Evolutionary conservation across 2,113 vertebrate species (phyloP).

Genomic region (Centrocercus urophasianus): DNA sequence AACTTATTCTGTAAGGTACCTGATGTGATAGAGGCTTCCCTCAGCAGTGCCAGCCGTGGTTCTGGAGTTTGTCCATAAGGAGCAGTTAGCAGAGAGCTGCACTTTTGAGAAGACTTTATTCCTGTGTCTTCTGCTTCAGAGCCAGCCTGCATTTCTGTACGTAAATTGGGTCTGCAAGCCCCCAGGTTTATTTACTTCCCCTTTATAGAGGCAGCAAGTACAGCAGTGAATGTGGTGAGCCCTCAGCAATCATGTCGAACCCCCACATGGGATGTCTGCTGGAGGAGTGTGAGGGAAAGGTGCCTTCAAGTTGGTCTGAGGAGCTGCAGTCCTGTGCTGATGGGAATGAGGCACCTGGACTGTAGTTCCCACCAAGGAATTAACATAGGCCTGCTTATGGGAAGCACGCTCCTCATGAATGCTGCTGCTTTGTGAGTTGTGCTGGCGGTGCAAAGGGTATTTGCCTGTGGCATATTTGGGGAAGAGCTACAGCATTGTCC

Average conservation of each 20-base stretch:
- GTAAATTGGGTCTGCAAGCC: no score
- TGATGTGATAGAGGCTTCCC: background rate
- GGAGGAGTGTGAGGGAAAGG: slow-evolving; percentile 83
- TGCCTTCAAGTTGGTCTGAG: slow-evolving; percentile 80
- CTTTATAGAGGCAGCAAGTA: background rate
- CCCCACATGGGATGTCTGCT: slow-evolving; percentile 84
- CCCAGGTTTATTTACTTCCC: background rate
- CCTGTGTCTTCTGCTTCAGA: background rate
- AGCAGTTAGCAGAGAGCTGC: background rate
- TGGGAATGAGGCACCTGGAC: background rate
- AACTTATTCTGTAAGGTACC: no score
- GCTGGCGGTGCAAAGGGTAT: accelerated
- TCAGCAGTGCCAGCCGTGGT: background rate
- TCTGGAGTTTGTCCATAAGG: background rate
- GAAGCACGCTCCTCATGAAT: accelerated
- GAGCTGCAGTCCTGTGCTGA: background rate
- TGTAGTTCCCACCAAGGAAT: background rate
- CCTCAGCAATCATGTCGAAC: slow-evolving; percentile 83
- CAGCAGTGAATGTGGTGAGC: slow-evolving; percentile 75
- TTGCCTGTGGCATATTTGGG: background rate
- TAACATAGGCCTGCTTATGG: background rate
- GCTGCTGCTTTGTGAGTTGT: accelerated
- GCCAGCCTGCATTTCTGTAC: background rate
- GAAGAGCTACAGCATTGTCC: background rate
- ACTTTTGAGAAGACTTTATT: background rate